Evolutionary conservation across 1,140 invertebrate genomes (phyloP).

Genomic region (Limonius californicus): DNA sequence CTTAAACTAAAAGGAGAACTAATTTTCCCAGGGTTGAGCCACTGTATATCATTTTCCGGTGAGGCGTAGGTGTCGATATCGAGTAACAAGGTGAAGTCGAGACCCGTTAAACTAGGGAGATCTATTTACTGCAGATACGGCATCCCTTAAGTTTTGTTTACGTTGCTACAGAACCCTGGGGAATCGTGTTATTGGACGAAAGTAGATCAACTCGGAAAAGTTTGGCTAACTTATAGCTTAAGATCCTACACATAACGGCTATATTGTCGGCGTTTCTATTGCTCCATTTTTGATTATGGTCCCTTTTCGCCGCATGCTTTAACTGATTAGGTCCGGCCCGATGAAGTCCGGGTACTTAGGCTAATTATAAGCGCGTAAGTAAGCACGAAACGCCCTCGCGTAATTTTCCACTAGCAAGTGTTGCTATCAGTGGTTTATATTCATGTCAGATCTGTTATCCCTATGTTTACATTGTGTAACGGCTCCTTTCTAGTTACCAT

Average conservation of each 20-base stretch:
- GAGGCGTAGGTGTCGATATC: neutral
- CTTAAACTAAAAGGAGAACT: too few species aligned
- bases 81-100: neutral
- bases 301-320: neutral
- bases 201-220: neutral
- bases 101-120: neutral
- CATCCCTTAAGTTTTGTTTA: neutral
- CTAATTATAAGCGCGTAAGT: too few species aligned
- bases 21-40: too few species aligned
- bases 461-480: conserved; percentile 33
- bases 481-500: conserved; percentile 29
- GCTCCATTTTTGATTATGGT: neutral
- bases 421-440: conserved; percentile 18
- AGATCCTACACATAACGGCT: too few species aligned
- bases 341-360: too few species aligned
- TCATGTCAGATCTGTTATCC: conserved; percentile 28
- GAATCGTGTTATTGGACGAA: neutral
- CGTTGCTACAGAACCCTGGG: neutral
- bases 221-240: neutral
- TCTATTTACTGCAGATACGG: neutral
- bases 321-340: too few species aligned
- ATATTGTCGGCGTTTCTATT: neutral
- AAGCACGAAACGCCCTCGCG: neutral
- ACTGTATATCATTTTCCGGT: neutral
- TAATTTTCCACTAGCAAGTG: neutral